These are phyloP conservation scores for Chaetophractus vellerosus DNA, from an alignment of 2,797 vertebrate species.

Conservation along the genomic window DNA sequence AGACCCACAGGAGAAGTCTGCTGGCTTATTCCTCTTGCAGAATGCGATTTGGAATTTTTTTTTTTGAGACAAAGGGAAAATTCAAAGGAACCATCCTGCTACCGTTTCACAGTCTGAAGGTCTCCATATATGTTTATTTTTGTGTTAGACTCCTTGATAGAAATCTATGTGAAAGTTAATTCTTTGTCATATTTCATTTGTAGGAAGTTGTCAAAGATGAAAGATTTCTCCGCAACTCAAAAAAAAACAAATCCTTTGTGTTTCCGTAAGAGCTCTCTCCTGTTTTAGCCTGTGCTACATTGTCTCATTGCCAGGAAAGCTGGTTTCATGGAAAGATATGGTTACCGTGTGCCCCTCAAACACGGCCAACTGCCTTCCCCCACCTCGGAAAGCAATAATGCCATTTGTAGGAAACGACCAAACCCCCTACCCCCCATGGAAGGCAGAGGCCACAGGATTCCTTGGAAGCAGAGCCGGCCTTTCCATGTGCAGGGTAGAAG, in stretches of 20 bases:
- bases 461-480: slow-evolving; percentile 74
- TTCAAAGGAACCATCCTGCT: neutral
- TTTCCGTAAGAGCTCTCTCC: slow-evolving; percentile 77
- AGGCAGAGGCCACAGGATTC: slow-evolving; percentile 81
- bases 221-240: slow-evolving; percentile 48
- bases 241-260: slow-evolving; percentile 24
- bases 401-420: slow-evolving; percentile 67
- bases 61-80: slow-evolving; percentile 33
- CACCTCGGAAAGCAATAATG: slow-evolving; percentile 61
- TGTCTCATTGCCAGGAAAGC: slow-evolving; percentile 80
- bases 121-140: slow-evolving; percentile 59
- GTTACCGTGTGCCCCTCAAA: slow-evolving; percentile 31
- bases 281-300: slow-evolving; percentile 51
- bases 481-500: slow-evolving; percentile 64
- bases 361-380: slow-evolving; percentile 1
- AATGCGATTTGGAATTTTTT: slow-evolving; percentile 31
- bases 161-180: slow-evolving; percentile 42
- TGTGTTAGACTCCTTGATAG: slow-evolving; percentile 55
- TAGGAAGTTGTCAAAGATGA: slow-evolving; percentile 48
- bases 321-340: slow-evolving; percentile 61
- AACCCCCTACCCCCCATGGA: slow-evolving; percentile 47
- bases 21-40: slow-evolving; percentile 44
- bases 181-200: slow-evolving; percentile 68
- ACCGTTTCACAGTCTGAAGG: slow-evolving; percentile 34
- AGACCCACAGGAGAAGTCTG: slow-evolving; percentile 53